Evolutionary conservation across 2,888 invertebrate genomes (phyloP).

Genomic region (Perizoma flavofasciatum): DNA sequence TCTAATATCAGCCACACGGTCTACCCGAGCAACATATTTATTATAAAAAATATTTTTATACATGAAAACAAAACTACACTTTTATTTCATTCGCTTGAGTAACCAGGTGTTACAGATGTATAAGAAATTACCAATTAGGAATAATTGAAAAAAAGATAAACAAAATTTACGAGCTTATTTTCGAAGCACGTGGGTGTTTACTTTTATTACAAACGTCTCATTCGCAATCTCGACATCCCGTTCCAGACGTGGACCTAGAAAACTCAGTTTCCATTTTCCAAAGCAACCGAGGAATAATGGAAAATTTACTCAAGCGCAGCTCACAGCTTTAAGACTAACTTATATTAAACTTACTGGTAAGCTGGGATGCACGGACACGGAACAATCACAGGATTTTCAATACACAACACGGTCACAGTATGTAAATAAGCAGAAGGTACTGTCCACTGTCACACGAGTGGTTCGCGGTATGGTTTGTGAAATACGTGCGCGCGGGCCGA

Average conservation of each 20-base stretch:
- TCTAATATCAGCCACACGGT: too few relatives aligned
- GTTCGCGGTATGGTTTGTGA: constrained; percentile 39
- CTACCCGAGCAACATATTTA: too few relatives aligned
- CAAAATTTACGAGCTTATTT: constrained; percentile 1
- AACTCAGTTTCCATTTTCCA: constrained; percentile 25
- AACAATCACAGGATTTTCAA: constrained; percentile 25
- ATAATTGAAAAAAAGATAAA: neutral
- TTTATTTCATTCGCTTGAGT: too few relatives aligned
- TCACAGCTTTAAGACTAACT: constrained; percentile 25
- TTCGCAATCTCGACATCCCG: constrained; percentile 23
- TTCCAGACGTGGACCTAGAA: constrained; percentile 29
- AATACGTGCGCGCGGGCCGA: constrained; percentile 54
- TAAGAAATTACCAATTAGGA: too few relatives aligned
- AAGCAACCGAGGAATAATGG: constrained; percentile 10
- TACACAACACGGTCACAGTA: constrained; percentile 51
- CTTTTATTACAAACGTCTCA: constrained; percentile 19
- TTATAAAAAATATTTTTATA: too few relatives aligned
- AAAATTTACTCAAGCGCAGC: constrained; percentile 24
- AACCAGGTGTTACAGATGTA: too few relatives aligned
- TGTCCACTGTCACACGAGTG: constrained; percentile 46
- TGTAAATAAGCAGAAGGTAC: constrained; percentile 33
- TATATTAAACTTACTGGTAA: constrained; percentile 21
- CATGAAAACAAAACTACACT: too few relatives aligned
- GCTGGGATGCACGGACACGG: constrained; percentile 5
- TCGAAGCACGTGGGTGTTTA: constrained; percentile 11